These are phyloP conservation scores for Jordanella pulchra DNA, from an alignment of 2,797 vertebrate genomes.

Conservation along the genomic window DNA sequence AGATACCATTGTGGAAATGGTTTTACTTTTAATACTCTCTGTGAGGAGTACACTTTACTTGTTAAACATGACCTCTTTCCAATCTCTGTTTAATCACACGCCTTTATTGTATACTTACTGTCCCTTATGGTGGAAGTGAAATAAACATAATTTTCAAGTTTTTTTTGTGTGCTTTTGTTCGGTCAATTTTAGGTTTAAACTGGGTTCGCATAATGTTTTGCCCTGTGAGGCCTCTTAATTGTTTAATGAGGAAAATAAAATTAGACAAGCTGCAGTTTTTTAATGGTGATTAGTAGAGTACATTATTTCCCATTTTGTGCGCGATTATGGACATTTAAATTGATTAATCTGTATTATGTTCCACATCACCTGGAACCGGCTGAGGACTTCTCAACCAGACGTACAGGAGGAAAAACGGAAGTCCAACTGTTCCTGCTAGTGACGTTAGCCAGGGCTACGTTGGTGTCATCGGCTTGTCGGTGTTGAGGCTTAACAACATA, in stretches of 20 bases:
- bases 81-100: background rate
- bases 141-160: constrained; percentile 23
- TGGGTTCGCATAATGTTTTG: background rate
- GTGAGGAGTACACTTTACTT: constrained; percentile 33
- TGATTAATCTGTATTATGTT: background rate
- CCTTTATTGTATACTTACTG: background rate
- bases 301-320: background rate
- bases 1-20: background rate
- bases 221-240: background rate
- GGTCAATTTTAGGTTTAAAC: constrained; percentile 2
- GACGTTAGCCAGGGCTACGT: constrained; percentile 52
- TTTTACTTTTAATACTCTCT: constrained; percentile 25
- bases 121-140: constrained; percentile 19
- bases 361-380: background rate
- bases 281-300: background rate
- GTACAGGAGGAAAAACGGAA: constrained; percentile 61
- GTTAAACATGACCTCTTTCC: background rate
- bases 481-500: constrained; percentile 58
- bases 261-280: background rate
- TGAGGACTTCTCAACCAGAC: background rate
- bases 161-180: constrained; percentile 7
- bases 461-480: constrained; percentile 55
- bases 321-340: background rate
- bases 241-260: background rate
- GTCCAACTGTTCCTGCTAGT: constrained; percentile 30